A percentile compares a stretch with the other conserved stretches of the same genome.
These are phyloP conservation scores for Machimus atricapillus DNA, from an alignment of 2,888 invertebrate species.

Conservation along the genomic window DNA sequence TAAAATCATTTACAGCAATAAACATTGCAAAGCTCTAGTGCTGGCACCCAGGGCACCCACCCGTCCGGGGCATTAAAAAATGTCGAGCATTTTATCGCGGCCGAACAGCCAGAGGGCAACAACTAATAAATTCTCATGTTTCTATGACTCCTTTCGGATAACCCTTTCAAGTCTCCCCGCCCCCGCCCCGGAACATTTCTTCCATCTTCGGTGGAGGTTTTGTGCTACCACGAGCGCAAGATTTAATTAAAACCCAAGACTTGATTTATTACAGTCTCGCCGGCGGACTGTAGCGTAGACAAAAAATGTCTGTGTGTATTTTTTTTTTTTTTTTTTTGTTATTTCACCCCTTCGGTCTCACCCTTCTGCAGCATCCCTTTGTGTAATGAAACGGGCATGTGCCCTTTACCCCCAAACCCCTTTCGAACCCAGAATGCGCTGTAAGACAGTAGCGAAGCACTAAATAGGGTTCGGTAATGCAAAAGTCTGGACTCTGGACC, in stretches of 20 bases:
- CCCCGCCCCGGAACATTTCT: not conserved
- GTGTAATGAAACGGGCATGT: conserved; percentile 32
- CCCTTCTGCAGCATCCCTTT: not conserved
- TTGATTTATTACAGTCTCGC: conserved; percentile 60
- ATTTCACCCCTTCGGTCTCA: not conserved
- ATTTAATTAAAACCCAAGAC: conserved; percentile 64
- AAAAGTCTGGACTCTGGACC: conserved; percentile 35
- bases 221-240: conserved; percentile 61
- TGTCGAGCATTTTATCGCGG: conserved; percentile 26
- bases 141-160: conserved; percentile 37
- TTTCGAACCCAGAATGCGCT: not conserved
- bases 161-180: conserved; percentile 28
- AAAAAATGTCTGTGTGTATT: conserved; percentile 16
- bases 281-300: conserved; percentile 30
- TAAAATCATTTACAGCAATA: not conserved
- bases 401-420: not conserved
- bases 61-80: not conserved
- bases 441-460: conserved; percentile 30
- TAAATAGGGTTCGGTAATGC: conserved; percentile 41
- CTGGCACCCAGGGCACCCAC: not conserved
- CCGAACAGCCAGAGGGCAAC: conserved; percentile 32
- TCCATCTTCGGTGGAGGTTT: conserved; percentile 44
- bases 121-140: conserved; percentile 41
- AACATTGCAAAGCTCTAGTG: not conserved
- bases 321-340: not conserved